Evolutionary conservation across 1,140 invertebrate species (phyloP).

Genomic region (Amyelois transitella): DNA sequence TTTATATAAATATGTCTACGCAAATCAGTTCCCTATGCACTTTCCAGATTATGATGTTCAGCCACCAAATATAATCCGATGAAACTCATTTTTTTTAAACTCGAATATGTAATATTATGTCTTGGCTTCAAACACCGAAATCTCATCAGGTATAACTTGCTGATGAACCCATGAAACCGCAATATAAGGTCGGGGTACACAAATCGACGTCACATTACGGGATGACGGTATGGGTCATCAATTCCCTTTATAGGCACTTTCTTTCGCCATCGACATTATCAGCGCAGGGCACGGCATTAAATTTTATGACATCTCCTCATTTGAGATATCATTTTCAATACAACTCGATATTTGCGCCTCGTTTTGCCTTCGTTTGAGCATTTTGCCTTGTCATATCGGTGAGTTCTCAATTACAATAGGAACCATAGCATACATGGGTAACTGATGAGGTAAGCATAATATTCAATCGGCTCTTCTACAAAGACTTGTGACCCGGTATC

Average conservation of each 20-base stretch:
- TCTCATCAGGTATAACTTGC: constrained; percentile 1
- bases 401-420: background rate
- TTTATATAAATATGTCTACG: no score
- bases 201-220: constrained; percentile 32
- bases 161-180: constrained; percentile 5
- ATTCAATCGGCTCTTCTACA: no score
- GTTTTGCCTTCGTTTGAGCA: constrained; percentile 14
- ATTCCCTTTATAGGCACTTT: constrained; percentile 59
- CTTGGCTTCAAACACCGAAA: background rate
- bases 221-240: constrained; percentile 38
- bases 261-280: constrained; percentile 56
- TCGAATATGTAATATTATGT: no score
- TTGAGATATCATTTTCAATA: constrained; percentile 50
- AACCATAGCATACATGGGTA: no score
- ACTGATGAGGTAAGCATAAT: no score
- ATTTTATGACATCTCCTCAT: constrained; percentile 63
- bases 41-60: no score
- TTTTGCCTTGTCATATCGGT: no score
- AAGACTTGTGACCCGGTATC: no score
- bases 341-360: constrained; percentile 29
- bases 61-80: no score
- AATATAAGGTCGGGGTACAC: constrained; percentile 15
- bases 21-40: no score
- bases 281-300: constrained; percentile 42
- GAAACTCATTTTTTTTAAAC: no score